Evolutionary conservation across 2,113 vertebrate genomes (phyloP).

Genomic region (Cathartes aura): DNA sequence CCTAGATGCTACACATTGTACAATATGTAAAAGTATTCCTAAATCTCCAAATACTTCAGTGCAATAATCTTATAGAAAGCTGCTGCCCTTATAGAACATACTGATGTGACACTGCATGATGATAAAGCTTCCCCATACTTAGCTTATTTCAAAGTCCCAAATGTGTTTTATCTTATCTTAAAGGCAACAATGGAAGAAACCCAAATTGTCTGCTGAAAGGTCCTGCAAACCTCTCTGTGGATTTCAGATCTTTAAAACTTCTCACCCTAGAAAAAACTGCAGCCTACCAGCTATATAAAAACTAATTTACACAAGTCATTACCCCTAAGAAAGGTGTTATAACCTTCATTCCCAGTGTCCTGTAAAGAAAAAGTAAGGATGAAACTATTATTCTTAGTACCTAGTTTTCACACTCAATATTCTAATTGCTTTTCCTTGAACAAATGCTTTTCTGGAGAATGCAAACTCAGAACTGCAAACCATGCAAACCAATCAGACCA

Average conservation of each 20-base stretch:
- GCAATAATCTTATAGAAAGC: background rate
- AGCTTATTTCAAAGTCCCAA: background rate
- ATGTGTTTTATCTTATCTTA: background rate
- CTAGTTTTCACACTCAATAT: background rate
- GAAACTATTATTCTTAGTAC: background rate
- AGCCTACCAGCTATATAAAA: background rate
- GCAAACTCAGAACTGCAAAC: background rate
- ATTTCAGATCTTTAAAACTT: background rate
- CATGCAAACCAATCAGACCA: background rate
- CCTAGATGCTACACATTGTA: background rate
- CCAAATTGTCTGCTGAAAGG: background rate
- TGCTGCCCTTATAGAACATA: rapidly evolving
- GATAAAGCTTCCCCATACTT: background rate
- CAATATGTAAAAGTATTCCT: background rate
- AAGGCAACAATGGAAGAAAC: background rate
- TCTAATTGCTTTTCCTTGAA: background rate
- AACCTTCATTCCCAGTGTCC: background rate
- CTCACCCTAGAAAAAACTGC: background rate
- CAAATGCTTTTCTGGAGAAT: background rate
- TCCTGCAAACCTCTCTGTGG: background rate
- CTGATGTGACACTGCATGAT: rapidly evolving
- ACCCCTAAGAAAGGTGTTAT: background rate
- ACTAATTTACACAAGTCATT: background rate
- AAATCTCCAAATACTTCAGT: background rate
- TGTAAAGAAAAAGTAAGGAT: background rate